Evolutionary conservation across 30 jellyfish, hydroid and myxozoan species (phyloP), one percentile per base, ranked within the genome.

Genomic region (Chrysaora quinquecirrha): DNA sequence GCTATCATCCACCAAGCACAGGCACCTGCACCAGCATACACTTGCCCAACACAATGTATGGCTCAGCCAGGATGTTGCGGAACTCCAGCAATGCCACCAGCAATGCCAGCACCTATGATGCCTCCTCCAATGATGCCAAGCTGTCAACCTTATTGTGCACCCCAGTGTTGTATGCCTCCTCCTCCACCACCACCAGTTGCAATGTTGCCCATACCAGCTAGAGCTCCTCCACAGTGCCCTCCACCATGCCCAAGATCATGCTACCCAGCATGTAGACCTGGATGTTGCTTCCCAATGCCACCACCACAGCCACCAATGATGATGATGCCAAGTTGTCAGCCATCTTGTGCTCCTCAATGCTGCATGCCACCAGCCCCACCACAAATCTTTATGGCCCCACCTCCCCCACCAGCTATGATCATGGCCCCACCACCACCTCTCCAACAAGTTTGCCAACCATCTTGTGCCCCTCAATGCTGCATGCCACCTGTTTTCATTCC

Each of bases 391-490:
- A 82, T 82, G 92, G 85, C 83, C 12, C 96, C 92, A 2, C 92
- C 92, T 30, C 92, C 92, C 33, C 91, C 91, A 22, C 87, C 49
- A 48, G 68, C 66, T 80, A 80, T 80, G 1, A 89, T 80, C 0
- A 89, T 89, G 95, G 74, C 77, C 30, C 95, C 90, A 12, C 87
- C 93, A 29, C 95, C 96, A 1, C 95, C 90, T 43, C 93, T 84
- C 6, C 98, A 94, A 33, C 97, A 64, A 67, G 47, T 69, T 48
- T 91, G 98, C 71, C 91, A 81, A 67, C 98, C 98, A 61, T 75
- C 97, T 3, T 91, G 96, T 71, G 96, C 98, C 20, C 98, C 98
- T 11, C 89, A 76, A 63, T 91, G 98, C 71, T 91, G 98, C 64
- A 32, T 81, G 88, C 90, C 87, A 0, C 76, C 90, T 1, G 80